These are phyloP conservation scores for Anisognathus igniventris DNA, from an alignment of 2,797 vertebrate genomes.

Conservation along the genomic window DNA sequence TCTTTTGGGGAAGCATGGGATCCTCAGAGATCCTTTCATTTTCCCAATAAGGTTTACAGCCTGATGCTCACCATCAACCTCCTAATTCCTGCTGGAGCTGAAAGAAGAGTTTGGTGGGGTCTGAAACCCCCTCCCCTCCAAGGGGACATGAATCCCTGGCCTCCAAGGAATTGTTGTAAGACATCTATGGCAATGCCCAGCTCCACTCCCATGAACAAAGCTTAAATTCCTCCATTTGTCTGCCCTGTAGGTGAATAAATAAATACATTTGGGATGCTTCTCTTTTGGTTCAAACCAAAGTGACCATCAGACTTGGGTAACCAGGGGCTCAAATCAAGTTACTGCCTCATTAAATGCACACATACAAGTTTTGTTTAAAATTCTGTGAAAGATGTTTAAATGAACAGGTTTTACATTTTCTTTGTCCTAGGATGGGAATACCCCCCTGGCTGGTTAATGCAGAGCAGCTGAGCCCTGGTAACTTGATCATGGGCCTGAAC, in stretches of 20 bases:
- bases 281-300: neutral
- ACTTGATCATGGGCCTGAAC: neutral
- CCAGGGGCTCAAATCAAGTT: neutral
- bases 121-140: neutral
- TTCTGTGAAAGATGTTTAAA: neutral
- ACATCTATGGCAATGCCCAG: neutral
- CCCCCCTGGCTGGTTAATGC: neutral
- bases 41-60: neutral
- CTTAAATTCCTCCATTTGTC: neutral
- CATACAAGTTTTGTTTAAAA: neutral
- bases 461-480: neutral
- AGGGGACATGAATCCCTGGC: accelerated
- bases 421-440: neutral
- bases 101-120: neutral
- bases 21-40: neutral
- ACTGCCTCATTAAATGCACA: neutral
- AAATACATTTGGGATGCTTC: neutral
- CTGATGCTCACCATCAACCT: neutral
- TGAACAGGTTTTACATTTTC: neutral
- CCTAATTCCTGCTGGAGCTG: neutral
- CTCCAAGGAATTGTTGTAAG: neutral
- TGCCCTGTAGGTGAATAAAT: neutral
- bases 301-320: accelerated
- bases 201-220: neutral
- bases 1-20: neutral